Evolutionary conservation across 2,888 invertebrate genomes (phyloP).

Genomic region (Polyommatus iphigenia): DNA sequence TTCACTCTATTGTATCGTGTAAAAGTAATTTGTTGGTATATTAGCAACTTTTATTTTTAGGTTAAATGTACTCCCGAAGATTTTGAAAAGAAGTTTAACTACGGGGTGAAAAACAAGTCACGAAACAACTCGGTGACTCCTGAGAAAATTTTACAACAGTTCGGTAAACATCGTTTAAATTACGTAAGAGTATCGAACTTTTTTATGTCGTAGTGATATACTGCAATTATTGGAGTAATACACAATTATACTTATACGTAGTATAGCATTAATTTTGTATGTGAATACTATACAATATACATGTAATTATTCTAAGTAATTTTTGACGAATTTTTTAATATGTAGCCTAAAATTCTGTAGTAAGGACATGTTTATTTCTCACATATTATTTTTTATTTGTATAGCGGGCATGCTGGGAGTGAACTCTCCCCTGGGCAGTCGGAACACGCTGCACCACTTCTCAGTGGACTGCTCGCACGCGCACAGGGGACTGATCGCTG

Average conservation of each 20-base stretch:
- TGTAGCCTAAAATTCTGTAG: too few species aligned
- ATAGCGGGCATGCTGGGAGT: slow-evolving; percentile 80
- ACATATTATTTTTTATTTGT: slow-evolving; percentile 44
- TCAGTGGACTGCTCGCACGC: slow-evolving; percentile 92
- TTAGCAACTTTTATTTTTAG: slow-evolving; percentile 49
- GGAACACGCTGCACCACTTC: slow-evolving; percentile 81
- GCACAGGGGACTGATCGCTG: slow-evolving; percentile 87
- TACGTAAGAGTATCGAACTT: neutral
- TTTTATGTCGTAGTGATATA: neutral
- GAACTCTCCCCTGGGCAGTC: slow-evolving; percentile 67
- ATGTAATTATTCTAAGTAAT: too few species aligned
- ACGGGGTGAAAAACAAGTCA: slow-evolving; percentile 61
- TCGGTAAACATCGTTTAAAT: slow-evolving; percentile 54
- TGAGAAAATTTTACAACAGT: slow-evolving; percentile 75
- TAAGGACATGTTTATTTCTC: too few species aligned
- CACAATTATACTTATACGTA: too few species aligned
- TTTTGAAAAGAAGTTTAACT: slow-evolving; percentile 67
- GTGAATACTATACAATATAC: too few species aligned
- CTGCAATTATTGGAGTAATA: too few species aligned
- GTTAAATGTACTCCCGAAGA: slow-evolving; percentile 74
- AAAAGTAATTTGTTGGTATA: neutral
- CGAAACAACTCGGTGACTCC: slow-evolving; percentile 74
- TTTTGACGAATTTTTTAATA: too few species aligned
- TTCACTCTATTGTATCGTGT: neutral
- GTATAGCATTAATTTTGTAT: too few species aligned